Base-by-base conservation (phyloP, 2,888 invertebrate genomes). In the Thymelicus lineola region DNA sequence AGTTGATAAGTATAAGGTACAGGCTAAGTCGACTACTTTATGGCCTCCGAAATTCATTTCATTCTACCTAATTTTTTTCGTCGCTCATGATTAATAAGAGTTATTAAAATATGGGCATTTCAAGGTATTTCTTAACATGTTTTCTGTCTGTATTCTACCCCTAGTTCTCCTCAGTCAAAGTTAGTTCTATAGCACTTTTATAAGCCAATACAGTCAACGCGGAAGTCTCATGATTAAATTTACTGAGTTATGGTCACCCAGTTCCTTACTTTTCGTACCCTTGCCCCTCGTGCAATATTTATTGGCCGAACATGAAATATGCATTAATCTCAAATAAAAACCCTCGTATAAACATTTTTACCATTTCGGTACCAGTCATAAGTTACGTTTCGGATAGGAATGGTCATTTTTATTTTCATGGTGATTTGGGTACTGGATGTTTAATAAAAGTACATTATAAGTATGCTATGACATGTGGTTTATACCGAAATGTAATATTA, bases 201-300 rank as follows among this genome's bases (percentile, higher is more conserved):
- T 77, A 71, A 74, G 77, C 76, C 83, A 86, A 79, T 85, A 84
- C 77, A 76, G 76, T 77, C 75, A 75, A 73, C 63, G 71, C 66
- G 71, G 14, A n/a, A 66, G 74, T 78, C 79, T 81, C 83, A 87
- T 89, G 87, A 89, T 90, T 90, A 88, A 88, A 90, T 89, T 89
- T 85, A 78, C 79, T 85, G 86, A 89, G 84, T 88, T 88, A 89
- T 85, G 83, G 86, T 84, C 83, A 83, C 79, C 76, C 76, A 79
- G 82, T 84, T 85, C 77, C 77, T 77, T 77, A 80, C 79, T 86
- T 88, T 88, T 87, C 87, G 81, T 79, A 79, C 80, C 77, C 76
- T 78, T 76, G 66, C 75, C 75, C 75, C 76, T 79, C 81, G 78
- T 83, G 83, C 80, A 85, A 87, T 86, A 89, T 90, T 89, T 88